These are phyloP conservation scores for Iselma pallidipennis DNA, from an alignment of 2,888 invertebrate species.

Conservation along the genomic window DNA sequence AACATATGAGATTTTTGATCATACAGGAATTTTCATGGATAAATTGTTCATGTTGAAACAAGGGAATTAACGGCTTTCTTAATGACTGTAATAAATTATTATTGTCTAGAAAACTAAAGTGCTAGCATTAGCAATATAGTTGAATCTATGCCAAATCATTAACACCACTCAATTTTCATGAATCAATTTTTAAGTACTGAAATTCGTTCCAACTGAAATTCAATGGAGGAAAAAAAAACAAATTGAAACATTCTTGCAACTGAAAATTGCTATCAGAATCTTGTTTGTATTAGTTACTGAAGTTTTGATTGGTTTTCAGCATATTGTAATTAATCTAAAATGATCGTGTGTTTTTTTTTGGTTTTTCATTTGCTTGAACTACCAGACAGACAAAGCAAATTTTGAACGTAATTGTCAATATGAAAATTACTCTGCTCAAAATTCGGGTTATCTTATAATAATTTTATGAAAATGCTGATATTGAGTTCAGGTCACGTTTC, in stretches of 20 bases:
- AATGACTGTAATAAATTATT: background rate
- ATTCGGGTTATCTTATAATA: background rate
- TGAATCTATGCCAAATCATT: background rate
- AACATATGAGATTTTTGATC: too few species aligned
- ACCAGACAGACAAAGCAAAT: too few species aligned
- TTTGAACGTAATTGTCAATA: background rate
- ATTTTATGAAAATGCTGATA: constrained; percentile 7
- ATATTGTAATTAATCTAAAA: too few species aligned
- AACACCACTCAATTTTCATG: background rate
- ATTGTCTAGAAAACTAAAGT: background rate
- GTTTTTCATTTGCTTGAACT: too few species aligned
- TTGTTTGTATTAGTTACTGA: background rate
- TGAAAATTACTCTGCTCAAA: background rate
- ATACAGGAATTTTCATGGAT: too few species aligned
- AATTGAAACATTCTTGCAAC: background rate
- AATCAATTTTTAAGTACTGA: background rate
- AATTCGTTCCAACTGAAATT: background rate
- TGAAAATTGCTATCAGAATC: background rate
- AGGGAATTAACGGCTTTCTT: background rate
- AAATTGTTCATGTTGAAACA: too few species aligned
- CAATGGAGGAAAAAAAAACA: background rate
- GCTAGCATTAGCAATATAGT: background rate
- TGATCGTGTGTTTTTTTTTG: too few species aligned
- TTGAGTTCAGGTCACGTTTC: constrained; percentile 7
- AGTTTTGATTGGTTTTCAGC: background rate